Percentiles rank a stretch among this genome's conserved stretches.
Evolutionary conservation across 1,140 invertebrate species (phyloP).

Genomic region (Homarus americanus): DNA sequence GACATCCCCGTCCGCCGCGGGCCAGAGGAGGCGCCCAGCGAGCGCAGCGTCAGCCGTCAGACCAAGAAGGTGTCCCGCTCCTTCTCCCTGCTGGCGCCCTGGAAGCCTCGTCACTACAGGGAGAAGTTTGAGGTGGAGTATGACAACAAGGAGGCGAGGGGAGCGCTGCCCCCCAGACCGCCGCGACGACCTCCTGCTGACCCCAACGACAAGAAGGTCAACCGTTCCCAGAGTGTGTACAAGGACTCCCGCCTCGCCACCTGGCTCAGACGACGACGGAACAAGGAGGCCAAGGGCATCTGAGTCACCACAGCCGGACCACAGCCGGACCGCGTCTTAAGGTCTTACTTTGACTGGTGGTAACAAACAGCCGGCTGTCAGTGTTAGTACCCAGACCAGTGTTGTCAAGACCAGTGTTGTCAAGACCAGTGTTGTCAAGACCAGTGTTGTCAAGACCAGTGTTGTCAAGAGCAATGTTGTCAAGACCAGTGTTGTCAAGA

Average conservation of each 20-base stretch:
- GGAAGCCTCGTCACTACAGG: conserved; percentile 83
- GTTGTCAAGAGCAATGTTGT: neutral
- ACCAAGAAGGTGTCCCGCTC: conserved; percentile 83
- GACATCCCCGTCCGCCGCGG: conserved; percentile 75
- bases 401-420: neutral
- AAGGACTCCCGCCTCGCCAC: conserved; percentile 76
- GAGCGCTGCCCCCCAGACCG: conserved; percentile 56
- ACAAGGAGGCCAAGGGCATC: conserved; percentile 73
- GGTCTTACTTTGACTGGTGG: neutral
- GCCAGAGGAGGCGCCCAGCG: conserved; percentile 80
- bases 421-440: neutral
- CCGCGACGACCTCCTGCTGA: conserved; percentile 44
- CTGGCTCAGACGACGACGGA: conserved; percentile 76
- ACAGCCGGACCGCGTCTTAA: neutral
- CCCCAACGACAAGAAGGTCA: conserved; percentile 64
- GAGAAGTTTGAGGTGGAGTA: conserved; percentile 75
- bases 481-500: neutral
- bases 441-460: neutral
- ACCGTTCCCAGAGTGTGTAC: conserved; percentile 76
- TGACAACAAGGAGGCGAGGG: conserved; percentile 67
- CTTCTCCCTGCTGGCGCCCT: conserved; percentile 89
- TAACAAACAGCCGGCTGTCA: neutral
- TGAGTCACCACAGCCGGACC: conserved; percentile 14
- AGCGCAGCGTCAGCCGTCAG: conserved; percentile 51
- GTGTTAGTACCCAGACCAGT: too few species aligned